Evolutionary conservation across 2,113 vertebrate genomes (phyloP).

Genomic region (Tychaedon coryphoeus): DNA sequence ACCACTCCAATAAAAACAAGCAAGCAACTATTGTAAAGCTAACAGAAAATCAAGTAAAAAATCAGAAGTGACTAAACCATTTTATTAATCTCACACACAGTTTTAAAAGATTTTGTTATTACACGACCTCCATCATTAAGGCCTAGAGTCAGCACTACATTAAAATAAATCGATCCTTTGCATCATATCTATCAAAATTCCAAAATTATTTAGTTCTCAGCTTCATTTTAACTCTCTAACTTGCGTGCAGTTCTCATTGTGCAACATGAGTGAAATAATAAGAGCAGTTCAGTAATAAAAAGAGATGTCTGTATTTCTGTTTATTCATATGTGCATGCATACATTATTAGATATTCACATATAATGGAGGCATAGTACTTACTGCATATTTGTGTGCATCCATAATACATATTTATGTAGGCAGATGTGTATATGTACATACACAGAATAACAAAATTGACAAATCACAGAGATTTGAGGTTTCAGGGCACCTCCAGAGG

Average conservation of each 20-base stretch:
- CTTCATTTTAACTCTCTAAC: not conserved
- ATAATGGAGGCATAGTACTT: not conserved
- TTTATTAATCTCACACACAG: not conserved
- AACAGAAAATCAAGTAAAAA: not conserved
- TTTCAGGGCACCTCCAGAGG: not conserved
- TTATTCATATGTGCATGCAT: not conserved
- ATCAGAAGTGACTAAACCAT: not conserved
- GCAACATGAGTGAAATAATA: not conserved
- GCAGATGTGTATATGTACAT: not conserved
- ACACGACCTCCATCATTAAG: not conserved
- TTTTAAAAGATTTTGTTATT: not conserved
- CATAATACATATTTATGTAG: not conserved
- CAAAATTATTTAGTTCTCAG: not conserved
- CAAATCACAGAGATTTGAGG: not conserved
- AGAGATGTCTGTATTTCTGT: not conserved
- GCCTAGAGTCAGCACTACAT: not conserved
- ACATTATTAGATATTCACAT: not conserved
- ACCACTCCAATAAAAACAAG: not conserved
- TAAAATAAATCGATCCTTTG: not conserved
- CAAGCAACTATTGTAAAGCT: not conserved
- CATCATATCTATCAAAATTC: not conserved
- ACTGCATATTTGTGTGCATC: not conserved
- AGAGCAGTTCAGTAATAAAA: not conserved
- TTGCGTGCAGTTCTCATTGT: not conserved
- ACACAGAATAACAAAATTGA: not conserved